phyloP scores from a whole-genome alignment of 2,797 vertebrate genomes.

The Pogoniulus pusillus region DNA sequence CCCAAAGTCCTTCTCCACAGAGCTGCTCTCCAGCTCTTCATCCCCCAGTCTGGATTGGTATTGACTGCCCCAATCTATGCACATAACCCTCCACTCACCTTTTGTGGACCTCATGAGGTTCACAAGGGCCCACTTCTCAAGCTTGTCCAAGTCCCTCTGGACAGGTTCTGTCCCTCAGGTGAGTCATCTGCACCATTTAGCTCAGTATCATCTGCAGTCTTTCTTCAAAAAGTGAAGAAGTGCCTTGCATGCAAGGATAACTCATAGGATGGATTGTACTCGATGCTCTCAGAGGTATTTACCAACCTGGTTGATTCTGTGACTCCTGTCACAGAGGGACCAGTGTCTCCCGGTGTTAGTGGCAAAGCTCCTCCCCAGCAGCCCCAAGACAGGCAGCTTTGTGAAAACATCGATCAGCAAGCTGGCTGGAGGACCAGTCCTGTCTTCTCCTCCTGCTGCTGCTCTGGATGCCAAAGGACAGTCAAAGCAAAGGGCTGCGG shows the following conservation, averaged over 20 bases:
- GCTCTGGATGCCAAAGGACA: not conserved
- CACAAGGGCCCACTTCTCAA: not conserved
- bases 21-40: not conserved
- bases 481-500: rapidly evolving
- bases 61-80: not conserved
- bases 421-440: not conserved
- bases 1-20: not conserved
- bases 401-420: not conserved
- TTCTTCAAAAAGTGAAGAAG: not conserved
- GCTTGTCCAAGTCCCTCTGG: not conserved
- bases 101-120: not conserved
- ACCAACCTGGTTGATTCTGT: too few species aligned
- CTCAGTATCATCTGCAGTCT: not conserved
- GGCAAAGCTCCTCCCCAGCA: not conserved
- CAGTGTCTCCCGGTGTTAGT: not conserved
- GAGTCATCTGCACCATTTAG: too few species aligned
- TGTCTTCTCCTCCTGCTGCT: not conserved
- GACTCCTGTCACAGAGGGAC: not conserved
- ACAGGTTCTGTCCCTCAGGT: not conserved
- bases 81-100: not conserved
- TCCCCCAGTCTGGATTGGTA: not conserved
- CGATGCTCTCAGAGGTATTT: too few species aligned
- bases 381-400: not conserved
- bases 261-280: not conserved
- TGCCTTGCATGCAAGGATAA: not conserved